Evolutionary conservation across 2,888 invertebrate species (phyloP), one percentile per base, ranked within the genome.

Genomic region (Chrysodeixis includens): DNA sequence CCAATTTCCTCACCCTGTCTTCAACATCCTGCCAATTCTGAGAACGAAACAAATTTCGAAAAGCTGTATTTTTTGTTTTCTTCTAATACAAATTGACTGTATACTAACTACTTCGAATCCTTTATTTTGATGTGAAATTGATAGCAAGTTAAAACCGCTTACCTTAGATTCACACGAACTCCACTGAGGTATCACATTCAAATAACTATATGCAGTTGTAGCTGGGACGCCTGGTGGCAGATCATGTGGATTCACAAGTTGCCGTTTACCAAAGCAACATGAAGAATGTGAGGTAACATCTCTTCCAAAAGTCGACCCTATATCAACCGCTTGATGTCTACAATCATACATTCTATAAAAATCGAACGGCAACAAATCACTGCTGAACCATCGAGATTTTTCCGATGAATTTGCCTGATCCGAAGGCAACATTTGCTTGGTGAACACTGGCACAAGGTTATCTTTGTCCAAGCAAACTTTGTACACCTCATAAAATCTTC

Each of bases 11-110:
- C 1, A 92, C 76, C 30, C 82, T 82, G 3, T 65, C 49, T 61
- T 91, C 91, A 1, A 92, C 51, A 7, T 84, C 81, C 4, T 88
- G 82, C 92, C 92, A 92, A 67, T 92, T 90, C 92, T 92, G 52
- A 32, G 54, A 32, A 22, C 26, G 1, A 44, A 30, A 14, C 40
- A 6, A n/a, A n/a, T n/a, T n/a, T n/a, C n/a, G 56, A 46, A 16
- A 4, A 1, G 0, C 0, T 16, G 9, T 6, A 1, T 40, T 35
- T 30, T 14, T 26, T 4, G 3, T 26, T 26, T 26, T 26, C 26
- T 4, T 4, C 26, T 26, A n/a, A n/a, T n/a, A n/a, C n/a, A n/a
- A n/a, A n/a, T n/a, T n/a, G n/a, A n/a, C n/a, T n/a, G n/a, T n/a
- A n/a, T 26, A 4, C 26, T 26, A 26, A 26, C 26, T 26, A 26